phyloP scores from a whole-genome alignment of 1,140 invertebrate species.

The Subanguina moxae region DNA sequence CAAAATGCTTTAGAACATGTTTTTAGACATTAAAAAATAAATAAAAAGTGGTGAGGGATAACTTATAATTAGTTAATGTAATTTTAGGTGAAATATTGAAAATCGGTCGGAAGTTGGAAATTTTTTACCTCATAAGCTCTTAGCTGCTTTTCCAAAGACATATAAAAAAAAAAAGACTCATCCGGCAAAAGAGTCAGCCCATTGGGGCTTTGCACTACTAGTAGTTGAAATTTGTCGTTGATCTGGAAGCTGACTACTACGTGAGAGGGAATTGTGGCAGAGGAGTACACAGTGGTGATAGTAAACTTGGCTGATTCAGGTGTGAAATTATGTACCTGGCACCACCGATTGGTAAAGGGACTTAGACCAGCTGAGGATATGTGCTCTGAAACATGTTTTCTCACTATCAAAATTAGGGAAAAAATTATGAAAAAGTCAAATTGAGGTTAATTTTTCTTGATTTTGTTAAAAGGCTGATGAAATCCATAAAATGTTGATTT shows the following conservation, averaged over 20 bases:
- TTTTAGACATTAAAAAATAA: no score
- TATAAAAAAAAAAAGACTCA: slow-evolving; percentile 26
- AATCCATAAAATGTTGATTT: no score
- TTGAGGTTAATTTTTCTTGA: no score
- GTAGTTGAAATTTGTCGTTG: slow-evolving; percentile 11
- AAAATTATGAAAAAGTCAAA: no score
- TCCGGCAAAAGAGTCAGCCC: slow-evolving; percentile 12
- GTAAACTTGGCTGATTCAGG: slow-evolving; percentile 32
- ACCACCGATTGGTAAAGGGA: slow-evolving; percentile 40
- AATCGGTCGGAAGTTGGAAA: slow-evolving; percentile 1
- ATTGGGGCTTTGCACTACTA: not conserved
- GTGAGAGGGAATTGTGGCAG: not conserved
- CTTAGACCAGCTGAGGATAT: slow-evolving; percentile 33
- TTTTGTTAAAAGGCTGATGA: no score
- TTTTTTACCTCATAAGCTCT: slow-evolving; percentile 8
- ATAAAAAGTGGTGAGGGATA: no score
- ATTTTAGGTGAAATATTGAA: no score
- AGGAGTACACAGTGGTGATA: slow-evolving; percentile 15
- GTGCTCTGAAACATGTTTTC: slow-evolving; percentile 28
- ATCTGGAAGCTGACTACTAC: slow-evolving; percentile 3
- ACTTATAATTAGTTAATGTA: no score
- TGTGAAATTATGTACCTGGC: slow-evolving; percentile 41
- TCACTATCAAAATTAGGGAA: not conserved
- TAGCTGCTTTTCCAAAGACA: not conserved
- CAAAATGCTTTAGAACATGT: no score